A percentile compares a stretch with the other conserved stretches of the same genome.
These are phyloP conservation scores for Gymnothorax reevesii DNA, from an alignment of 2,797 vertebrate species.

Conservation along the genomic window DNA sequence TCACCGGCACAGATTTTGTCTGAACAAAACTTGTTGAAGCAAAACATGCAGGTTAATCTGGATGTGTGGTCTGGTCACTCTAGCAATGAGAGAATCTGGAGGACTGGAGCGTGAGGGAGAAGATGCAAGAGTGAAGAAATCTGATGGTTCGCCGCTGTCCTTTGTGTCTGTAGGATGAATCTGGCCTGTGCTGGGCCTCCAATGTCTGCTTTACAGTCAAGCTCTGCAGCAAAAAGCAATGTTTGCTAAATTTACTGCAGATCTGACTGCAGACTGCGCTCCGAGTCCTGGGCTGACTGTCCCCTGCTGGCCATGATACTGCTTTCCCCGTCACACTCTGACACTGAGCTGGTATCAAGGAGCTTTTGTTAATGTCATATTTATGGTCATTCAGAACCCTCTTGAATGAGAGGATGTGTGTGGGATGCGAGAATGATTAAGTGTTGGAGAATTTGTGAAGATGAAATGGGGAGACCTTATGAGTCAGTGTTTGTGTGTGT, in stretches of 20 bases:
- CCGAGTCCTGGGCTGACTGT: neutral
- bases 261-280: neutral
- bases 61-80: neutral
- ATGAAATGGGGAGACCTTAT: neutral
- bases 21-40: neutral
- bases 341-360: conserved; percentile 8
- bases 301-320: neutral
- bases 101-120: conserved; percentile 10
- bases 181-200: neutral
- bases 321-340: neutral
- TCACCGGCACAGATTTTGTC: neutral
- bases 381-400: conserved; percentile 7
- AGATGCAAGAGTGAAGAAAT: neutral
- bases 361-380: conserved; percentile 32
- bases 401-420: conserved; percentile 20
- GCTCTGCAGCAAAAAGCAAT: neutral
- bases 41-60: conserved; percentile 20
- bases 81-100: neutral
- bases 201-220: neutral
- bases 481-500: neutral
- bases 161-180: conserved; percentile 29
- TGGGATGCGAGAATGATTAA: conserved; percentile 1
- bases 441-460: conserved; percentile 16
- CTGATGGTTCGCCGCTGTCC: conserved; percentile 4
- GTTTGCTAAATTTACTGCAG: neutral